phyloP scores from a whole-genome alignment of 2,113 vertebrate species.

The Crypturellus undulatus region DNA sequence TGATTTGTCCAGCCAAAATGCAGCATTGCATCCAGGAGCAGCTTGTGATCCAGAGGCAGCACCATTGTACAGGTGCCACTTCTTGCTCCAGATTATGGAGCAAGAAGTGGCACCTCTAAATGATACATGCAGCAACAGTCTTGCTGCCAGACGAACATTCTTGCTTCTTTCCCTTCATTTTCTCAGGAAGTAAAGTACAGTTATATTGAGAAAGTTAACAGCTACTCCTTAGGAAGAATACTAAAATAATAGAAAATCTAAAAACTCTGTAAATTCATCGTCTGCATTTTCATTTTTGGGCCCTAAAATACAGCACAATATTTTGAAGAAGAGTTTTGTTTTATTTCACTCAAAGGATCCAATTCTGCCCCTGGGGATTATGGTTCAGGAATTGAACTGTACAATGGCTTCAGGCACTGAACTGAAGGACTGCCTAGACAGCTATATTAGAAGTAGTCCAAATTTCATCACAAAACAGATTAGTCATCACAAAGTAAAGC shows the following conservation, averaged over 20 bases:
- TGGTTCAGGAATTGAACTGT: not conserved
- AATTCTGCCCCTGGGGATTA: not conserved
- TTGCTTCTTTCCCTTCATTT: not conserved
- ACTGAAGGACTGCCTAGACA: not conserved
- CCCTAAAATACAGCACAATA: not conserved
- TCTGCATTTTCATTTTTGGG: not conserved
- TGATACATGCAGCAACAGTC: not conserved
- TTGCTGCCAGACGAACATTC: not conserved
- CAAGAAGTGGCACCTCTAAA: not conserved
- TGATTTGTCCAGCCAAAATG: not conserved
- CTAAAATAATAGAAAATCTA: not conserved
- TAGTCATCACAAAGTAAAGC: not conserved
- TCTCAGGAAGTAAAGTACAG: not conserved
- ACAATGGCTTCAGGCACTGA: not conserved
- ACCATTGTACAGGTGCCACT: accelerated
- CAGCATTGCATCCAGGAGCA: not conserved
- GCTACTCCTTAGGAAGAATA: not conserved
- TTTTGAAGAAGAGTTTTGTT: not conserved
- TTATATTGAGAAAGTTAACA: not conserved
- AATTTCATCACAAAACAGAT: not conserved
- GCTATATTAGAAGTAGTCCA: not conserved
- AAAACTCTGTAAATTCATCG: not conserved
- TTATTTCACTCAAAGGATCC: not conserved
- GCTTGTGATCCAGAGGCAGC: not conserved
- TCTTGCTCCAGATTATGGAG: not conserved